phyloP scores from a whole-genome alignment of 2,797 vertebrate species.

The Darevskia nairensis region DNA sequence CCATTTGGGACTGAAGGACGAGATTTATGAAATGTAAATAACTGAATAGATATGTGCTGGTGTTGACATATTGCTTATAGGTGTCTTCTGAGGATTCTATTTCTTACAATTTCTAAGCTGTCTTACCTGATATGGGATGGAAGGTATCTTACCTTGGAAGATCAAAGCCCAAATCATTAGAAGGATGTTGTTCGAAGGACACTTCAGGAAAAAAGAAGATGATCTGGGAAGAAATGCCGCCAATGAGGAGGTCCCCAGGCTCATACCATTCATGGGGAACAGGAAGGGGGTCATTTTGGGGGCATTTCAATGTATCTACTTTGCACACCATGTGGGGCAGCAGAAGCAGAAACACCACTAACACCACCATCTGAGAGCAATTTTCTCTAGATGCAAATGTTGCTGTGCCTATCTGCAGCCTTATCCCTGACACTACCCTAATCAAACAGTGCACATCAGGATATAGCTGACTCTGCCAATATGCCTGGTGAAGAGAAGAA shows the following conservation, averaged over 20 bases:
- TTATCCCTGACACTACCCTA: not conserved
- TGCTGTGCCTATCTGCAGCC: not conserved
- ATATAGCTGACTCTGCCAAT: not conserved
- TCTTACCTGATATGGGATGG: no score
- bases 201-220: not conserved
- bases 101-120: not conserved
- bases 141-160: not conserved
- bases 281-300: not conserved
- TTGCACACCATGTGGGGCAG: not conserved
- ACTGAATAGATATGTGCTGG: not conserved
- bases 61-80: not conserved
- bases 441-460: not conserved
- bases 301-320: not conserved
- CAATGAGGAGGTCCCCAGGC: not conserved
- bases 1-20: no score
- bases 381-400: not conserved
- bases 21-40: not conserved
- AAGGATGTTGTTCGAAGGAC: not conserved
- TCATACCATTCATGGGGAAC: not conserved
- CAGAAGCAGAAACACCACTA: not conserved
- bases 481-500: not conserved
- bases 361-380: not conserved
- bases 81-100: not conserved
- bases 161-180: not conserved
- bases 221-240: conserved; percentile 1